These are phyloP conservation scores for Cryptoprocta ferox DNA, from an alignment of 2,797 vertebrate genomes.

Conservation along the genomic window DNA sequence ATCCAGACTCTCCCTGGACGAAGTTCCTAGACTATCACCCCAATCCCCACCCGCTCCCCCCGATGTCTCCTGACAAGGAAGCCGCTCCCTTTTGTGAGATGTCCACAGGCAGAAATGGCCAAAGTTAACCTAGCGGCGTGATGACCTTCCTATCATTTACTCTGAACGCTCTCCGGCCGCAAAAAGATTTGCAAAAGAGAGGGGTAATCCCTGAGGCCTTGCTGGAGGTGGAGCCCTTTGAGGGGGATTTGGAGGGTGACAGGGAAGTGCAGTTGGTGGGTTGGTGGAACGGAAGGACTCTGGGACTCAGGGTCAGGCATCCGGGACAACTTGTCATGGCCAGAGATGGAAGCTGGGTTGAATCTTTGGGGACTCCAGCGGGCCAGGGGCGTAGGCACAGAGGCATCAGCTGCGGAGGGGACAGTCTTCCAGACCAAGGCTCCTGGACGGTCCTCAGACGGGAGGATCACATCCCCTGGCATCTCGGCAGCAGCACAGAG, in stretches of 20 bases:
- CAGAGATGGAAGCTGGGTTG: not conserved
- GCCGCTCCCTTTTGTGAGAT: accelerated
- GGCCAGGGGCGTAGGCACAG: accelerated
- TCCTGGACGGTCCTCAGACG: not conserved
- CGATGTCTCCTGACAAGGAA: not conserved
- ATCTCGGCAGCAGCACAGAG: not conserved
- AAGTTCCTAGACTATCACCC: no score
- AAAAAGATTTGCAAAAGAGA: not conserved
- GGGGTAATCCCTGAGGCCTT: not conserved
- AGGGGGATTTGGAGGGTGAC: not conserved
- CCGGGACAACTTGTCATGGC: accelerated
- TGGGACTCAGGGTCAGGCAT: not conserved
- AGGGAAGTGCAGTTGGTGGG: accelerated
- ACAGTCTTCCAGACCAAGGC: accelerated
- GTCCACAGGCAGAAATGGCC: not conserved
- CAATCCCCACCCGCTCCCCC: no score
- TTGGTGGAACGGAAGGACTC: not conserved
- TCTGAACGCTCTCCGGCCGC: not conserved
- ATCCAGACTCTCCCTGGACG: not conserved
- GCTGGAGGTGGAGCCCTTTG: not conserved
- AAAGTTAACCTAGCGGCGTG: no score
- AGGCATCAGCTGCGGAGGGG: accelerated
- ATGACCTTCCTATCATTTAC: no score
- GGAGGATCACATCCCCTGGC: accelerated
- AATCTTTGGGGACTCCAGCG: accelerated